Conservation (phyloP, 2,888 invertebrate genomes). For the Hypomecis punctinalis region DNA sequence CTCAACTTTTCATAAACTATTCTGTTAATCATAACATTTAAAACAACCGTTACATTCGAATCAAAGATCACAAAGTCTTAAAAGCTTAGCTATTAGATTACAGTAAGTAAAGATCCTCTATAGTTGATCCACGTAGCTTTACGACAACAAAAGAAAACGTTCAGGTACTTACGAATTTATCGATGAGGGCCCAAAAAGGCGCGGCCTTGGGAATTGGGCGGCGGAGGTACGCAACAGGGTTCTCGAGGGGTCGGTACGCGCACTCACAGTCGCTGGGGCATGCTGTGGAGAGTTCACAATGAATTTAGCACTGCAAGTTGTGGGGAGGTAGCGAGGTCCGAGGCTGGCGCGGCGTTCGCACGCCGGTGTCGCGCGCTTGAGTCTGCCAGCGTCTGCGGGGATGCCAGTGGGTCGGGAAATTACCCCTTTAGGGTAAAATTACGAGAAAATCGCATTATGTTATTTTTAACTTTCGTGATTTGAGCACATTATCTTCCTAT, state of each 20-base stretch:
- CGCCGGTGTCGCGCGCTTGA: slow-evolving; percentile 74
- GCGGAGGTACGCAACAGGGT: slow-evolving; percentile 64
- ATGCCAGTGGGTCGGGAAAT: slow-evolving; percentile 44
- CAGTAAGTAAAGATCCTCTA: slow-evolving; percentile 33
- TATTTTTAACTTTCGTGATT: too few relatives aligned
- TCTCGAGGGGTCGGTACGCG: slow-evolving; percentile 39
- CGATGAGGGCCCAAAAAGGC: slow-evolving; percentile 58
- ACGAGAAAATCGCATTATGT: neutral
- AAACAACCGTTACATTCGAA: slow-evolving; percentile 10
- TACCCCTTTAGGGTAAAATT: slow-evolving; percentile 17
- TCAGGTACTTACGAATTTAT: slow-evolving; percentile 65
- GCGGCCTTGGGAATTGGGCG: slow-evolving; percentile 48
- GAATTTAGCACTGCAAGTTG: slow-evolving; percentile 44
- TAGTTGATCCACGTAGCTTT: slow-evolving; percentile 32
- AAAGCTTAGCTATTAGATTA: slow-evolving; percentile 18
- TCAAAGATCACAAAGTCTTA: slow-evolving; percentile 4
- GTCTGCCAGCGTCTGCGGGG: slow-evolving; percentile 63
- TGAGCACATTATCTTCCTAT: too few relatives aligned
- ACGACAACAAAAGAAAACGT: slow-evolving; percentile 60
- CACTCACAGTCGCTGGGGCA: slow-evolving; percentile 35
- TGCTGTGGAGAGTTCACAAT: slow-evolving; percentile 56
- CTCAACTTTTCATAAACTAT: neutral
- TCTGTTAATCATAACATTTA: neutral
- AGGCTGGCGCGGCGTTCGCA: slow-evolving; percentile 72
- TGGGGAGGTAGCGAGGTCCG: slow-evolving; percentile 50